Percentiles rank a stretch among this genome's conserved stretches.
Evolutionary conservation across 2,888 invertebrate species (phyloP).

Genomic region (Raillietiella orientalis): DNA sequence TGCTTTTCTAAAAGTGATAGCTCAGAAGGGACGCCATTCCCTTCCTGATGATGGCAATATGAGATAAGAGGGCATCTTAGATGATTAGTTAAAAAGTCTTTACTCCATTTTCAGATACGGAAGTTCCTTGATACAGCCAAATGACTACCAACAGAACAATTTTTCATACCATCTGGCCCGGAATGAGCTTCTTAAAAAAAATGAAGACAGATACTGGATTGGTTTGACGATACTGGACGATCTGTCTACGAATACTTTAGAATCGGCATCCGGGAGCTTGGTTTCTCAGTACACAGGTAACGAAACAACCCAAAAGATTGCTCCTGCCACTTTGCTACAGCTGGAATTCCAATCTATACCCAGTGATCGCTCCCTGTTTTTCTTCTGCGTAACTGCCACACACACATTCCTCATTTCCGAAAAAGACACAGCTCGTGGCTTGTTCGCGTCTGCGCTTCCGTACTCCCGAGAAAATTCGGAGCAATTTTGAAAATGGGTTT

Average conservation of each 20-base stretch:
- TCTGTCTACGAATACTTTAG: constrained; percentile 68
- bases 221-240: constrained; percentile 69
- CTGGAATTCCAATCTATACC: too few species aligned
- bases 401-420: too few species aligned
- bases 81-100: constrained; percentile 6
- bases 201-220: constrained; percentile 39
- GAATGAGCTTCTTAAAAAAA: constrained; percentile 16
- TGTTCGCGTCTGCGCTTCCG: constrained; percentile 1
- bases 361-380: constrained; percentile 1
- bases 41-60: too few species aligned
- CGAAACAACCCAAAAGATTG: too few species aligned
- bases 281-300: constrained; percentile 66
- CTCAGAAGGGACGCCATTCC: too few species aligned
- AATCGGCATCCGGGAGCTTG: constrained; percentile 60
- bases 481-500: too few species aligned
- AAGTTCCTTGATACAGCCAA: constrained; percentile 68
- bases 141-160: constrained; percentile 67
- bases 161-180: constrained; percentile 48
- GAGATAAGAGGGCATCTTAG: too few species aligned
- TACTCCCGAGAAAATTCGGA: too few species aligned
- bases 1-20: too few species aligned
- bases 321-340: too few species aligned
- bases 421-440: too few species aligned
- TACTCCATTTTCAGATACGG: constrained; percentile 37
- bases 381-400: too few species aligned